Evolutionary conservation across 2,113 vertebrate genomes (phyloP).

Genomic region (Melanostigma gelatinosum): DNA sequence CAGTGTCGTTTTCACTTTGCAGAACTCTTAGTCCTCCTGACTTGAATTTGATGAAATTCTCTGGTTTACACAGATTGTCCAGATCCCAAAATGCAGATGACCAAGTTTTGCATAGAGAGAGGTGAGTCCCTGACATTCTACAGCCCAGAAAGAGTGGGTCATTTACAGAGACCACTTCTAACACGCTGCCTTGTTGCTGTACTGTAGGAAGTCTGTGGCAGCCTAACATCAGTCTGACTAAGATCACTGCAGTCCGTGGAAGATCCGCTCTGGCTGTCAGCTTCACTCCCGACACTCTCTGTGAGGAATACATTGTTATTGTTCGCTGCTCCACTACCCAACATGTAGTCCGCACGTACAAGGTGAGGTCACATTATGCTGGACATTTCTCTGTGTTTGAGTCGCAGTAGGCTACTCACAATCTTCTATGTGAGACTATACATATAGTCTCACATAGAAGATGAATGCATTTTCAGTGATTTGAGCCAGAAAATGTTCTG

Average conservation of each 20-base stretch:
- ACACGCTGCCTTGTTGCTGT: background rate
- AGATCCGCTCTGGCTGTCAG: slow-evolving; percentile 47
- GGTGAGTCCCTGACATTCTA: slow-evolving; percentile 57
- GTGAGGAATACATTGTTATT: slow-evolving; percentile 67
- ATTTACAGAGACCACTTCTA: background rate
- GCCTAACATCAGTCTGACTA: slow-evolving; percentile 66
- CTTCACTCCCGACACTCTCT: slow-evolving; percentile 62
- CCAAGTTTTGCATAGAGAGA: slow-evolving; percentile 69
- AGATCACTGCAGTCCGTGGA: background rate
- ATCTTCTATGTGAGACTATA: no score
- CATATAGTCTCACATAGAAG: background rate
- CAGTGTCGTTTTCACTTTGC: background rate
- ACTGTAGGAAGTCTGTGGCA: slow-evolving; percentile 78
- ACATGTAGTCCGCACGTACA: fast-evolving
- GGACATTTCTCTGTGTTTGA: background rate
- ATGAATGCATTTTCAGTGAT: background rate
- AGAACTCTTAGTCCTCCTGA: background rate
- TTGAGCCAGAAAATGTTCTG: slow-evolving; percentile 38
- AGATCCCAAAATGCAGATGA: slow-evolving; percentile 54
- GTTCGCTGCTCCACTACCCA: slow-evolving; percentile 27
- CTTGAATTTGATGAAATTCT: background rate
- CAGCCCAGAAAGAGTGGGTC: background rate
- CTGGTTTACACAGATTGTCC: slow-evolving; percentile 67
- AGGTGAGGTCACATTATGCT: slow-evolving; percentile 44
- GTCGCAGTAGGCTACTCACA: background rate